Percentiles rank a stretch among this genome's conserved stretches.
Evolutionary conservation across 2,888 invertebrate genomes (phyloP).

Genomic region (Baronia brevicornis): DNA sequence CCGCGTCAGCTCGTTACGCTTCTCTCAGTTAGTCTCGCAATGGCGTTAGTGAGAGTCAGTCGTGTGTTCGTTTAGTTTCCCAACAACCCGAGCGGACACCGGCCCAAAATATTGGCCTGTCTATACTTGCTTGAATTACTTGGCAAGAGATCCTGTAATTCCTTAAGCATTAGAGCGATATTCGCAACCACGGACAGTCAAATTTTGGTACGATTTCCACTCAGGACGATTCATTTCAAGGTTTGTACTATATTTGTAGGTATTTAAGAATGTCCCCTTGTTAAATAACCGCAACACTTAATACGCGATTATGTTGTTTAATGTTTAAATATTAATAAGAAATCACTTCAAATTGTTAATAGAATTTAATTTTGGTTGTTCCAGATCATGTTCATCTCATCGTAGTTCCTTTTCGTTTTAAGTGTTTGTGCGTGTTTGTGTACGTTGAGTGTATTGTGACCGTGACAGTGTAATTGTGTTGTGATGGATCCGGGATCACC

Average conservation of each 20-base stretch:
- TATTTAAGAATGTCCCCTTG: conserved; percentile 63
- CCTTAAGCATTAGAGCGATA: conserved; percentile 47
- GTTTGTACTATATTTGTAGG: conserved; percentile 66
- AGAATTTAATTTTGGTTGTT: conserved; percentile 53
- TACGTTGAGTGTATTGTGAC: conserved; percentile 58
- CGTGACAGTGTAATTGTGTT: conserved; percentile 56
- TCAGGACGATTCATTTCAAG: conserved; percentile 74
- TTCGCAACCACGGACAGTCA: conserved; percentile 69
- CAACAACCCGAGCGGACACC: conserved; percentile 74
- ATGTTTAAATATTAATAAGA: conserved; percentile 58
- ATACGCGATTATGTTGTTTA: conserved; percentile 48
- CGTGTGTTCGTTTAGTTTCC: conserved; percentile 67
- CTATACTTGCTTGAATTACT: conserved; percentile 68
- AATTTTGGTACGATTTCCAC: conserved; percentile 76
- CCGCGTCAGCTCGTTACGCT: conserved; percentile 30
- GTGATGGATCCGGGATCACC: conserved; percentile 73
- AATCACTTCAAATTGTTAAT: conserved; percentile 33
- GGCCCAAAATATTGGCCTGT: conserved; percentile 77
- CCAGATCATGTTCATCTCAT: conserved; percentile 74
- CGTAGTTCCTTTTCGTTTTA: conserved; percentile 66
- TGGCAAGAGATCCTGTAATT: conserved; percentile 63
- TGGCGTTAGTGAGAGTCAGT: conserved; percentile 67
- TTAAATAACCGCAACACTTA: conserved; percentile 55
- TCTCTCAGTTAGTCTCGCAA: conserved; percentile 63
- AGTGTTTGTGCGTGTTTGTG: conserved; percentile 52